Evolutionary conservation across 2,888 invertebrate species (phyloP), one percentile per base, ranked within the genome.

Genomic region (Girardia tigrina): DNA sequence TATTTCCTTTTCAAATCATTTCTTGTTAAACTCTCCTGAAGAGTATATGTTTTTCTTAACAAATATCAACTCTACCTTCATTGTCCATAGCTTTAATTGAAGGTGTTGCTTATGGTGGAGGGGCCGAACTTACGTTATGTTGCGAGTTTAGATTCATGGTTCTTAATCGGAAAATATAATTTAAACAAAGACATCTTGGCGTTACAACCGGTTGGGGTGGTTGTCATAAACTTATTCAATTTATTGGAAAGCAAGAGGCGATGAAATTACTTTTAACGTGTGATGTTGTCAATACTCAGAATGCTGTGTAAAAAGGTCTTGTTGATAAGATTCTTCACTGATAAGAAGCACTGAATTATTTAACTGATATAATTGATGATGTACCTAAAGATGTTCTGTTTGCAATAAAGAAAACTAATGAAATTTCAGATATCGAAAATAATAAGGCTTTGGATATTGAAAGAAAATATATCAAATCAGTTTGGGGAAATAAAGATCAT

Each of bases 401-500:
- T 56, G 56, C 56, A 20, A 56, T 56, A n/a, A 56, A 56, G 23
- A 56, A 4, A 4, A 23, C 23, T 6, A 12, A 23, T 4, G 56
- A 56, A 56, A 56, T 56, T 8, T 56, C 56, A 12, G 23, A 56
- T 56, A 6, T 56, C 23, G 23, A 56, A 6, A 16, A 2, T 2
- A 23, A 8, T 8, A 12, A n/a, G n/a, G 56, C 8, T 16, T n/a
- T 56, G 23, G 23, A 56, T 8, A 56, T 56, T n/a, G 56, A 56
- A n/a, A 4, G 56, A 56, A 56, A 56, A 20, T 6, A 20, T 56
- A 20, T 56, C n/a, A 56, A 56, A 56, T 20, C 56, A 4, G 56
- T 56, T 16, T 56, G 56, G 56, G 56, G 56, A 56, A 56, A 56
- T n/a, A 56, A 56, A 56, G 56, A 56, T 56, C 56, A 56, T 16